Conservation (phyloP, 1,140 invertebrate genomes). For the Mercenaria mercenaria region DNA sequence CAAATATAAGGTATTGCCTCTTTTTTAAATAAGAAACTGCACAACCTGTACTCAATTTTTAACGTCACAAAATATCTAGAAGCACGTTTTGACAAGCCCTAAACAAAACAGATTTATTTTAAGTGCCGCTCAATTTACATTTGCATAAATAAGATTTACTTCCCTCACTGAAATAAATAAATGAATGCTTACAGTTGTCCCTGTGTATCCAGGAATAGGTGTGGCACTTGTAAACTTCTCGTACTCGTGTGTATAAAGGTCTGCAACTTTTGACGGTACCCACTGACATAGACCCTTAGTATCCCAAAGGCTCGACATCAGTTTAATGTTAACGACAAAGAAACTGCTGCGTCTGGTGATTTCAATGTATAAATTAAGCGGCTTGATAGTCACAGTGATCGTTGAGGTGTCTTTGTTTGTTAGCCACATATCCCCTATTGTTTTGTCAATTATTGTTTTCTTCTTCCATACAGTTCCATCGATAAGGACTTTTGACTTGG, state of each 20-base stretch:
- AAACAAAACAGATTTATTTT: no score
- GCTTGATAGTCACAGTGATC: not conserved
- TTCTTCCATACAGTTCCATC: constrained; percentile 36
- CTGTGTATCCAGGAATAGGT: not conserved
- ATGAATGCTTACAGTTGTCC: constrained; percentile 29
- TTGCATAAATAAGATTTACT: no score
- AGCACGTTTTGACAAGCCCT: no score
- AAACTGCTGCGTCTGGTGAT: constrained; percentile 1
- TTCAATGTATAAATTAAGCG: constrained; percentile 7
- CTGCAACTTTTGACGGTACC: not conserved
- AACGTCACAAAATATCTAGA: no score
- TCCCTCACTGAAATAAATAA: no score
- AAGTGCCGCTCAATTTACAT: no score
- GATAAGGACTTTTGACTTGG: not conserved
- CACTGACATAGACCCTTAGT: constrained; percentile 19
- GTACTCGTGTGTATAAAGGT: constrained; percentile 33
- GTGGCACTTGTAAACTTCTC: not conserved
- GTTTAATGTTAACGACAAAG: constrained; percentile 3
- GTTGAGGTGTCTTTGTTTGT: constrained; percentile 16
- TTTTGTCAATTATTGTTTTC: constrained; percentile 46
- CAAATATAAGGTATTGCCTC: no score
- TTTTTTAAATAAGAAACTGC: no score
- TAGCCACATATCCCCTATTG: constrained; percentile 39
- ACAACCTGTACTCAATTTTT: no score
- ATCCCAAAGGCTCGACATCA: constrained; percentile 3